These are phyloP conservation scores for Caenorhabditis virilis DNA, from an alignment of 2,888 invertebrate genomes.

Conservation along the genomic window DNA sequence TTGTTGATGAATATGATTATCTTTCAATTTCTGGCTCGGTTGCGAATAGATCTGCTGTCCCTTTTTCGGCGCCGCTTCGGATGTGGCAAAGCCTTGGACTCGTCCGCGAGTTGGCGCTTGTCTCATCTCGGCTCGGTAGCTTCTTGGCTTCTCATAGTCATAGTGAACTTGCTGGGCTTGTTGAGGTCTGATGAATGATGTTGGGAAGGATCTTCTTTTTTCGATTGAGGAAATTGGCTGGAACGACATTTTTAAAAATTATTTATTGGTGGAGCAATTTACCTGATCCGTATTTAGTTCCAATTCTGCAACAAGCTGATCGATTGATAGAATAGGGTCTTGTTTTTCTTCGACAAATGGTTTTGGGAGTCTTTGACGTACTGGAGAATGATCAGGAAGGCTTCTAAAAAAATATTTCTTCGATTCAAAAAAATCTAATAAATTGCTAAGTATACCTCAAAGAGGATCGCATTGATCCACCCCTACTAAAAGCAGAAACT, in stretches of 20 bases:
- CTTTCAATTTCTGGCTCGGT: constrained; percentile 13
- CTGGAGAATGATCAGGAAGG: constrained; percentile 44
- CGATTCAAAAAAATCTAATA: too few species aligned
- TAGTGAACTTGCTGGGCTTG: constrained; percentile 16
- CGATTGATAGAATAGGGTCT: constrained; percentile 61
- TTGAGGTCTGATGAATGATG: constrained; percentile 27
- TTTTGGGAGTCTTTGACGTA: constrained; percentile 8
- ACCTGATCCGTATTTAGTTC: constrained; percentile 62
- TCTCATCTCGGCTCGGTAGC: constrained; percentile 23
- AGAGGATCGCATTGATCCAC: constrained; percentile 35
- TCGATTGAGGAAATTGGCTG: constrained; percentile 35
- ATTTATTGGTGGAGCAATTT: constrained; percentile 38
- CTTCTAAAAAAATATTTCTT: constrained; percentile 40
- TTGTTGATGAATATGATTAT: constrained; percentile 6
- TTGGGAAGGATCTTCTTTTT: constrained; percentile 56
- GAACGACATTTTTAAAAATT: too few species aligned
- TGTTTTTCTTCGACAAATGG: constrained; percentile 6
- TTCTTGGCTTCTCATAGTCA: constrained; percentile 38
- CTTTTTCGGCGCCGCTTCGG: too few species aligned
- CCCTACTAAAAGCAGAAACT: constrained; percentile 34
- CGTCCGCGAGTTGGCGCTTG: constrained; percentile 25
- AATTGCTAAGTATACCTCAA: too few species aligned
- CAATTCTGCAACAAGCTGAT: constrained; percentile 65
- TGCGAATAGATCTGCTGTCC: too few species aligned
- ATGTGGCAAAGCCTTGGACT: constrained; percentile 18